Percentiles rank a stretch among this genome's conserved stretches.
Evolutionary conservation across 1,140 invertebrate species (phyloP).

Genomic region (Pentalonia nigronervosa): DNA sequence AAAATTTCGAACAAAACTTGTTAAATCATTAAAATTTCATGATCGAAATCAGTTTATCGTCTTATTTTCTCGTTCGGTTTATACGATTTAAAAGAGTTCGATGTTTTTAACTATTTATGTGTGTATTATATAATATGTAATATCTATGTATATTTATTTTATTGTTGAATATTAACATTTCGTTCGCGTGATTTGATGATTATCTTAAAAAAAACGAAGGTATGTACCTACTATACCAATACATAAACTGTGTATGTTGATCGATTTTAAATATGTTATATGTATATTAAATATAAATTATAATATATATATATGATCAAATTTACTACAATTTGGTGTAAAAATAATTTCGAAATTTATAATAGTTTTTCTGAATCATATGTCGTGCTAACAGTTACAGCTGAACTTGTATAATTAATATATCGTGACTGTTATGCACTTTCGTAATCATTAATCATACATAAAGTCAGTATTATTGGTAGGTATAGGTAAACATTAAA

Average conservation of each 20-base stretch:
- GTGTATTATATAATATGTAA: background rate
- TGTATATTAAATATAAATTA: background rate
- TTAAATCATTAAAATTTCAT: constrained; percentile 27
- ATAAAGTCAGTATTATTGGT: background rate
- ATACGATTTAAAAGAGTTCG: background rate
- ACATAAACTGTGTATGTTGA: background rate
- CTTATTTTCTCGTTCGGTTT: constrained; percentile 14
- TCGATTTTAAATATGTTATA: constrained; percentile 10
- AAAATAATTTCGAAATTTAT: constrained; percentile 3
- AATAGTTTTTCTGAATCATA: background rate
- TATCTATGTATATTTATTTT: background rate
- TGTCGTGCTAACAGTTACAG: background rate
- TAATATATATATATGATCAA: background rate
- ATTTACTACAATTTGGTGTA: background rate
- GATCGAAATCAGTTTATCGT: background rate
- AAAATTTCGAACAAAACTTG: background rate
- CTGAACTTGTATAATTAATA: background rate
- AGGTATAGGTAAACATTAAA: background rate
- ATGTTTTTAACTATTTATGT: background rate
- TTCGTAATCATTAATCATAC: background rate
- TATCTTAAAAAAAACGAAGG: background rate
- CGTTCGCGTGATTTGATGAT: background rate
- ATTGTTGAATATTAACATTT: constrained; percentile 17
- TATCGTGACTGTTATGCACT: background rate
- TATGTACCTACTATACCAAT: background rate